These are phyloP conservation scores for Anthrax anthrax DNA, from an alignment of 2,888 invertebrate genomes.

Conservation along the genomic window DNA sequence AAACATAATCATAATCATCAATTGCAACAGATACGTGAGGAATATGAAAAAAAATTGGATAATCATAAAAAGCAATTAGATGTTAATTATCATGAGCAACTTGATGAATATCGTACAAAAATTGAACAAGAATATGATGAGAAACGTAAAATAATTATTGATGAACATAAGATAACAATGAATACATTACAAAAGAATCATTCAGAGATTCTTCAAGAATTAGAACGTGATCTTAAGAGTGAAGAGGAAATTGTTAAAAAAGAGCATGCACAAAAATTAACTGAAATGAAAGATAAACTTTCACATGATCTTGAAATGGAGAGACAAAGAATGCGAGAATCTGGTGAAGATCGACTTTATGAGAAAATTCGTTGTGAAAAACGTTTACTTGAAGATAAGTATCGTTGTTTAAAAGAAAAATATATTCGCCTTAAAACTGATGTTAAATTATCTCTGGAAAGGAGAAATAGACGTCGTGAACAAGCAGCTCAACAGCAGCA, in stretches of 20 bases:
- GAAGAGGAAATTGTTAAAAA: conserved; percentile 54
- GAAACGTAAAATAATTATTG: conserved; percentile 39
- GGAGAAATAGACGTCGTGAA: conserved; percentile 51
- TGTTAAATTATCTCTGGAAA: conserved; percentile 61
- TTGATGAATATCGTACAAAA: conserved; percentile 28
- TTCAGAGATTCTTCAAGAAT: conserved; percentile 27
- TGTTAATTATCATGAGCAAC: conserved; percentile 32
- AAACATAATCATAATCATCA: conserved; percentile 28
- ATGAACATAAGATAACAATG: conserved; percentile 36
- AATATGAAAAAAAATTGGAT: conserved; percentile 28
- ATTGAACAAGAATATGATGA: conserved; percentile 35
- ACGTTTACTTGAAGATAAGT: conserved; percentile 60
- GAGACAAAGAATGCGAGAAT: conserved; percentile 30
- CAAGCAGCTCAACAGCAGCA: conserved; percentile 31
- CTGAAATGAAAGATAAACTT: conserved; percentile 46
- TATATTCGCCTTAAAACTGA: conserved; percentile 66
- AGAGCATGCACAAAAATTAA: conserved; percentile 51
- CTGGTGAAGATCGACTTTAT: conserved; percentile 37
- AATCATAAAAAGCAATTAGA: conserved; percentile 38
- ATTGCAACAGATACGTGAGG: conserved; percentile 31
- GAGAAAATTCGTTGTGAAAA: conserved; percentile 57
- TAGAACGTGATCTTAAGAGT: conserved; percentile 31
- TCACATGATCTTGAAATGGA: conserved; percentile 42
- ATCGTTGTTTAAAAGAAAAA: conserved; percentile 66
- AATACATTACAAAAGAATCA: conserved; percentile 30